Percentiles rank a stretch among this genome's conserved stretches.
Conservation (phyloP, 2,113 vertebrate genomes). For the Crypturellus undulatus region DNA sequence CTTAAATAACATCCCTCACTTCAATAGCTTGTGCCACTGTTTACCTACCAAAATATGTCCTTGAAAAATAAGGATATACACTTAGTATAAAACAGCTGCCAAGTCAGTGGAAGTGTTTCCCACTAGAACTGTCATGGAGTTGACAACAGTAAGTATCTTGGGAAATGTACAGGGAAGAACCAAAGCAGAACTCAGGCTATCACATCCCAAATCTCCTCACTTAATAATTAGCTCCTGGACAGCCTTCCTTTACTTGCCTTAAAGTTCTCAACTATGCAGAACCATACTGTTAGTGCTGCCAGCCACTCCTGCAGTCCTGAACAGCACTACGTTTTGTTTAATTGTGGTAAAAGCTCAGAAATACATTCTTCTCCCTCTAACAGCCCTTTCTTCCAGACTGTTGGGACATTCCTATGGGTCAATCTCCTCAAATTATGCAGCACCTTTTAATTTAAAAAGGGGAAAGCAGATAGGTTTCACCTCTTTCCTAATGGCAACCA, state of each 20-base stretch:
- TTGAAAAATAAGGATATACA: background rate
- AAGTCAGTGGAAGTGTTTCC: slow-evolving; percentile 5
- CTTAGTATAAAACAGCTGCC: background rate
- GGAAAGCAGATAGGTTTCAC: background rate
- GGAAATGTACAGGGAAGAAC: background rate
- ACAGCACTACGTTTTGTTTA: background rate
- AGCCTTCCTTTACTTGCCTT: background rate
- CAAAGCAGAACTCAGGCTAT: background rate
- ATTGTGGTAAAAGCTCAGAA: background rate
- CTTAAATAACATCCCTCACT: background rate
- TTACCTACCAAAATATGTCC: slow-evolving; percentile 22
- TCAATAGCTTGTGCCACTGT: slow-evolving; percentile 6
- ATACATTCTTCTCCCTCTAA: background rate
- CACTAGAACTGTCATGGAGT: background rate
- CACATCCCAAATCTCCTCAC: background rate
- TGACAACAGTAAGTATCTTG: background rate
- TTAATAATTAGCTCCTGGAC: background rate
- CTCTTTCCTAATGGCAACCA: background rate
- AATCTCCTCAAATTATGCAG: background rate
- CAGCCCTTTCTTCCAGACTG: background rate
- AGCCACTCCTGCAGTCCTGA: background rate
- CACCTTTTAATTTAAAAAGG: background rate
- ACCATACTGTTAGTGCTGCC: background rate
- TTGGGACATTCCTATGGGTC: background rate
- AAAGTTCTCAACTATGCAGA: background rate